Evolutionary conservation across 2,888 invertebrate genomes (phyloP), one percentile per base, ranked within the genome.

Genomic region (Penaeus monodon): DNA sequence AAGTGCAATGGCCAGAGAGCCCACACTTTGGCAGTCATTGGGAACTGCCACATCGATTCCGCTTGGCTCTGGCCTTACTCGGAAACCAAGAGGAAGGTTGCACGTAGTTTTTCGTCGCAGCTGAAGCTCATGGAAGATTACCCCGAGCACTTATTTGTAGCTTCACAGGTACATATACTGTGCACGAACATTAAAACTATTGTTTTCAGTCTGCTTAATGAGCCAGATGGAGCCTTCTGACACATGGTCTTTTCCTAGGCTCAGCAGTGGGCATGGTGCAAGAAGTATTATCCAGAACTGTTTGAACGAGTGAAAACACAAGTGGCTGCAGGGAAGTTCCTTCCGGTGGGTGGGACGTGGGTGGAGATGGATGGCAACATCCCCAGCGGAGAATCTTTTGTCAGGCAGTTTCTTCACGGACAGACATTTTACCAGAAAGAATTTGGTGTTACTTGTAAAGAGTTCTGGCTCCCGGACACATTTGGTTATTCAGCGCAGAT

Each of bases 401-500:
- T 93, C 20, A 91, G 94, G 44, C 94, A 94, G 91, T 93, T 94
- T 90, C 91, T 93, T 81, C 93, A 93, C 90, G 94, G 94, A 0
- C 93, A 94, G 90, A 90, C 91, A 29, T 93, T 92, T 90, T 93
- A 93, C 90, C 88, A 92, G 90, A 90, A 93, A 87, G 93, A 93
- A 88, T 93, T 94, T 91, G 93, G 92, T 8, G 86, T 92, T 33
- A 90, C 90, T 22, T 93, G 93, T 89, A 92, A 92, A 89, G 93
- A 93, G 92, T 93, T 94, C 90, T 94, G 93, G 93, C 91, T 94
- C 65, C 94, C 94, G 0, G 94, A 94, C 90, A 94, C 94, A 4
- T 94, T 94, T 91, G 94, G 94, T 12, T 94, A 93, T 91, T 93
- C 93, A 2, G 93, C 92, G 10, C 94, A 94, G 91, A 91, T 93